Evolutionary conservation across 23 tunicate genomes (phyloP), one percentile per base, ranked within the genome.

Genomic region (Botrylloides violaceus): DNA sequence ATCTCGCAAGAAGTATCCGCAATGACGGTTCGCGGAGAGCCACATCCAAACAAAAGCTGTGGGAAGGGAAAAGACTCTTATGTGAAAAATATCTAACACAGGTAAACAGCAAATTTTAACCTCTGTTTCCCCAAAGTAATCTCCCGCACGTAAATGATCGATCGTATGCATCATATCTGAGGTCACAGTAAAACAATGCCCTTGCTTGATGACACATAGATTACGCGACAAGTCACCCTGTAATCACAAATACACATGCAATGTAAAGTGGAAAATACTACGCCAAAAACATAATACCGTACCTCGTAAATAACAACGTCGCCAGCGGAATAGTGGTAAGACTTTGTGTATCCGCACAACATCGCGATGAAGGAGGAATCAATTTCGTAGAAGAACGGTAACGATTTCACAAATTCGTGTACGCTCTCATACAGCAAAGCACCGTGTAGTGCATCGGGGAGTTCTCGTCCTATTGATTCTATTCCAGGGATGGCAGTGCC

Each of bases 61-160:
- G n/a, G n/a, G n/a, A n/a, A n/a, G n/a, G n/a, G n/a, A n/a, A n/a
- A n/a, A n/a, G n/a, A n/a, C n/a, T n/a, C n/a, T n/a, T n/a, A n/a
- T n/a, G n/a, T n/a, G n/a, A n/a, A n/a, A n/a, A n/a, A n/a, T n/a
- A n/a, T n/a, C n/a, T n/a, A n/a, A n/a, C n/a, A n/a, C n/a, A n/a
- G n/a, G n/a, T n/a, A n/a, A n/a, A n/a, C n/a, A n/a, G n/a, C n/a
- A n/a, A n/a, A n/a, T n/a, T n/a, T 3, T 50, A 66, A 90, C 97
- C 82, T 83, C 97, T 26, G 58, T 37, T 78, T 90, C 97, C 30
- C 97, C 97, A 61, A 90, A 90, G 71, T 90, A 90, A 64, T 90
- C 97, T 6, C 81, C 97, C 32, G 97, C 85, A 34, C 64, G 21
- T 6, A 79, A 73, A 61, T 78, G 81, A 32, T 90, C 85, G 32